phyloP scores from a whole-genome alignment of 2,113 vertebrate species.

The Trichechus manatus region DNA sequence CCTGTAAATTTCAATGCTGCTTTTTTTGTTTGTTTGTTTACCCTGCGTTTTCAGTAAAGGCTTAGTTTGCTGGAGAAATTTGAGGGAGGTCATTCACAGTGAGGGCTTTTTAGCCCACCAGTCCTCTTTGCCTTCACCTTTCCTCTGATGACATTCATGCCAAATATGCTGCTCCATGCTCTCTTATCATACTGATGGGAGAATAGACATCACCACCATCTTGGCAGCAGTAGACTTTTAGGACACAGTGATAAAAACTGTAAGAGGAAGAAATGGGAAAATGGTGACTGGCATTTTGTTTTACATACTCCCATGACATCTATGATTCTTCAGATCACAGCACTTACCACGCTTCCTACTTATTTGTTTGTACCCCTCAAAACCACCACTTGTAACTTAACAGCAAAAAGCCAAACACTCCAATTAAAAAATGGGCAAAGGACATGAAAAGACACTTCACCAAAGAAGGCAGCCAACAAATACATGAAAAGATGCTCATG shows the following conservation, averaged over 20 bases:
- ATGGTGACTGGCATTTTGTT: too few species aligned
- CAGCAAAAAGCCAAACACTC: too few species aligned
- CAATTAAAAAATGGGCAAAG: too few species aligned
- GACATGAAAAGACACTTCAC: too few species aligned
- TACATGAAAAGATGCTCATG: too few species aligned
- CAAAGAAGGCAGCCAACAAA: too few species aligned
- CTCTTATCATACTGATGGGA: not conserved
- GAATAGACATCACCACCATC: not conserved
- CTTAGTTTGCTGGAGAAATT: not conserved
- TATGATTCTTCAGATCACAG: not conserved
- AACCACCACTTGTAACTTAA: too few species aligned
- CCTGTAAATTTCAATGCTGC: not conserved
- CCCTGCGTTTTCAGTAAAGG: not conserved
- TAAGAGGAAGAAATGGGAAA: not conserved
- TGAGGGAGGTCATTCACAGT: not conserved
- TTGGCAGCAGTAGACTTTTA: not conserved
- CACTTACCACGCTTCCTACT: not conserved
- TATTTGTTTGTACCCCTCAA: not conserved
- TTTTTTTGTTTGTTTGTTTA: not conserved
- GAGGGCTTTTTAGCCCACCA: not conserved
- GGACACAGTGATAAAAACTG: not conserved
- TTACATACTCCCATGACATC: not conserved
- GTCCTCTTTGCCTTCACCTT: not conserved
- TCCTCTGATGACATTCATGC: not conserved
- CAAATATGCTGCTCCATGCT: not conserved